phyloP scores from a whole-genome alignment of 2,113 vertebrate species.

The Chaenogobius annularis region DNA sequence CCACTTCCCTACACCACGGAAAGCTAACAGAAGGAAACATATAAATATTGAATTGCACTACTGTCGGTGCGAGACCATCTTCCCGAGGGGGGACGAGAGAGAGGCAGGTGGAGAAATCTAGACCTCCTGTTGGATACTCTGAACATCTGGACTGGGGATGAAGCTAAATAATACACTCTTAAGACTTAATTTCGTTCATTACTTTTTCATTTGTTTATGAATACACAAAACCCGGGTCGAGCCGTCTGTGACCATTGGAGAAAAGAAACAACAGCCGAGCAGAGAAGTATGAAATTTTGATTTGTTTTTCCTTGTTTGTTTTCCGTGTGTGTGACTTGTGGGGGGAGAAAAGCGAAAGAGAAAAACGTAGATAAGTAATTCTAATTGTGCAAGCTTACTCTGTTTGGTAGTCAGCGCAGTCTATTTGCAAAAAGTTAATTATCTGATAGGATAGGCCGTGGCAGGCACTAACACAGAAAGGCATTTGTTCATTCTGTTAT shows the following conservation, averaged over 20 bases:
- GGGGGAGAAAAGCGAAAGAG: slow-evolving; percentile 20
- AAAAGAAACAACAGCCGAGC: slow-evolving; percentile 18
- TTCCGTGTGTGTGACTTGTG: slow-evolving; percentile 27
- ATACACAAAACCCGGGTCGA: slow-evolving; percentile 32
- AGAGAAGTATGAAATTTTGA: slow-evolving; percentile 61
- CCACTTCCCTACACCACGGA: slow-evolving; percentile 38
- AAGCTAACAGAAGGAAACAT: slow-evolving; percentile 61
- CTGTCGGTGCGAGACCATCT: slow-evolving; percentile 36
- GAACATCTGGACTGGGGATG: slow-evolving; percentile 54
- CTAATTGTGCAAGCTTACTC: slow-evolving; percentile 71
- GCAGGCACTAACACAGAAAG: slow-evolving; percentile 78
- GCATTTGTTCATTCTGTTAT: slow-evolving; percentile 79
- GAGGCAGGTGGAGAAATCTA: slow-evolving; percentile 28
- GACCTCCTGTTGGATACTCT: slow-evolving; percentile 33
- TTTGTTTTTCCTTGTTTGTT: slow-evolving; percentile 69
- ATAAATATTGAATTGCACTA: slow-evolving; percentile 68
- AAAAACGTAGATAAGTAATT: slow-evolving; percentile 73
- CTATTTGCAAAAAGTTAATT: slow-evolving; percentile 86
- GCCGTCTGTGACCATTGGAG: slow-evolving; percentile 40
- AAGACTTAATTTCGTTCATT: slow-evolving; percentile 45
- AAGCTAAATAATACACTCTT: slow-evolving; percentile 40
- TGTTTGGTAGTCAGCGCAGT: slow-evolving; percentile 68
- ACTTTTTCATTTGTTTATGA: slow-evolving; percentile 46
- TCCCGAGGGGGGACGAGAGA: slow-evolving; percentile 4
- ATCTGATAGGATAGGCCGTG: slow-evolving; percentile 82